Conservation (phyloP, 2,113 vertebrate species). For the Hyla sarda region DNA sequence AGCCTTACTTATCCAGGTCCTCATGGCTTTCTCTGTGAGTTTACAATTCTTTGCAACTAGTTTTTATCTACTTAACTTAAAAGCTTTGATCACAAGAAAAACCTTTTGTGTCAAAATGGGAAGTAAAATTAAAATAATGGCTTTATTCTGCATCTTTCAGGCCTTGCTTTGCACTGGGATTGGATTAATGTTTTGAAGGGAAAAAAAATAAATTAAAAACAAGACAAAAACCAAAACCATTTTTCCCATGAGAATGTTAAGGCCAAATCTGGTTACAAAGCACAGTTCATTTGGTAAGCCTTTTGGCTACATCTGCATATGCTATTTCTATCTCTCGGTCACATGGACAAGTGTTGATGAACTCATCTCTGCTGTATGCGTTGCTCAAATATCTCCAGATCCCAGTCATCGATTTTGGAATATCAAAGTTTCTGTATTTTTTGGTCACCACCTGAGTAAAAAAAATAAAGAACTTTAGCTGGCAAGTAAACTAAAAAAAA, state of each 20-base stretch:
- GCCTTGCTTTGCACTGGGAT: background rate
- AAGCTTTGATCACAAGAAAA: background rate
- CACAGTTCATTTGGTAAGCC: slow-evolving; percentile 88
- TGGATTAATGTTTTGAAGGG: background rate
- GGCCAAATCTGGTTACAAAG: slow-evolving; percentile 11
- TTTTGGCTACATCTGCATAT: slow-evolving; percentile 95
- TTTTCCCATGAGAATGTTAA: slow-evolving; percentile 18
- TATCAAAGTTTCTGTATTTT: slow-evolving; percentile 94
- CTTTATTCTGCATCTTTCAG: background rate
- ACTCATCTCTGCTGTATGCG: slow-evolving; percentile 92
- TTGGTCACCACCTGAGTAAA: slow-evolving; percentile 91
- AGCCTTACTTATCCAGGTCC: background rate
- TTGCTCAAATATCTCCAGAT: slow-evolving; percentile 95
- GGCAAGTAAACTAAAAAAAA: background rate
- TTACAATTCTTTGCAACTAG: background rate
- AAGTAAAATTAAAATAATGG: background rate
- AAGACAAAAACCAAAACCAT: background rate
- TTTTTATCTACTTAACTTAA: background rate
- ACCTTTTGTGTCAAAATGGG: background rate
- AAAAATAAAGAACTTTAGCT: background rate
- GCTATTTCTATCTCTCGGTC: slow-evolving; percentile 98
- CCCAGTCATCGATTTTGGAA: slow-evolving; percentile 90
- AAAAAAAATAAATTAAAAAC: background rate
- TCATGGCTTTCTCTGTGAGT: background rate
- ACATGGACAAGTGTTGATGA: slow-evolving; percentile 97